Evolutionary conservation across 2,113 vertebrate species (phyloP).

Genomic region (Mirza zaza): DNA sequence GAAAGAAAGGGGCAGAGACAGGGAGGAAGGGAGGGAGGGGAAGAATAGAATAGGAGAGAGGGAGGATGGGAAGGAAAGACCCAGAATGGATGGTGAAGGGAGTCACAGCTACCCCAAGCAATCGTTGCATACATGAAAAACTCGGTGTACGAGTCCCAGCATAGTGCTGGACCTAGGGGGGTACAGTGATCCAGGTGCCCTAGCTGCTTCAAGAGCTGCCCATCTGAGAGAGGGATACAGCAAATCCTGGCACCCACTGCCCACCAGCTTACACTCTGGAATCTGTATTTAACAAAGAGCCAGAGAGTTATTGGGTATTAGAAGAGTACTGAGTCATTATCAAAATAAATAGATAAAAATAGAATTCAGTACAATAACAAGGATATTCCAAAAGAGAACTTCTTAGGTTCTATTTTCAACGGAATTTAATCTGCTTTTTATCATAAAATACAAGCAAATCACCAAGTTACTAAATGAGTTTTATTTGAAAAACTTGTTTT

Average conservation of each 20-base stretch:
- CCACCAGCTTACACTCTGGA: background rate
- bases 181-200: fast-evolving
- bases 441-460: background rate
- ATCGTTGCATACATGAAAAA: background rate
- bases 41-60: too few species aligned
- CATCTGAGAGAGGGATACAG: background rate
- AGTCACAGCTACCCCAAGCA: background rate
- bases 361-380: background rate
- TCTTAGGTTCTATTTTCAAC: background rate
- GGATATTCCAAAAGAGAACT: background rate
- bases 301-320: background rate
- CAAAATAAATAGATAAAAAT: background rate
- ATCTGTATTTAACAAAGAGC: background rate
- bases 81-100: background rate
- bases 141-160: background rate
- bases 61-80: background rate
- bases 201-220: background rate
- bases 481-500: background rate
- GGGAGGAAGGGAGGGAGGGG: too few species aligned
- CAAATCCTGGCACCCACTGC: too few species aligned
- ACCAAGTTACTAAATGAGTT: background rate
- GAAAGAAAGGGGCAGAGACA: too few species aligned
- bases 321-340: background rate
- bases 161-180: too few species aligned
- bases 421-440: background rate